Evolutionary conservation across 2,113 vertebrate species (phyloP), one percentile per base, ranked within the genome.

Genomic region (Lepisosteus osseus): DNA sequence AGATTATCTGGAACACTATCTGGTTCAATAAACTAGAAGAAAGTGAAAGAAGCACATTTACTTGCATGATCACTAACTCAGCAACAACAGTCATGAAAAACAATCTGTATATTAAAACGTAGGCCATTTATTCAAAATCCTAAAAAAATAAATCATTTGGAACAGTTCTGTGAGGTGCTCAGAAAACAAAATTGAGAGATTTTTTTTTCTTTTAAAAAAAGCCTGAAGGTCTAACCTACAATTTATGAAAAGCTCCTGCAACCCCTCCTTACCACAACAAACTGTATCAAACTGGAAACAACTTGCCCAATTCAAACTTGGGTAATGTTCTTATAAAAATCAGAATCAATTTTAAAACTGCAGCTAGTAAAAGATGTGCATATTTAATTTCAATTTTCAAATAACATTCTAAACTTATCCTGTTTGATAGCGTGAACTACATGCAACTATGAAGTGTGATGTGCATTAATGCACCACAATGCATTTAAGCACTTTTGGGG

Each of bases 341-440:
- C 47, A 51, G 54, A 8, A 45, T 17, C 45, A 15, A 11, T 54
- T 54, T 68, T 29, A 68, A 68, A 54, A 68, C n/a, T n/a, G 14
- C 47, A 68, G 14, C 43, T 17, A 44, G 14, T 40, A 68, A 68
- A 68, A 54, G 17, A 40, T n/a, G n/a, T 68, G 12, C 66, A 29
- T 40, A 55, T 12, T 4, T 54, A 51, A 55, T n/a, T 54, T 2
- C 11, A 54, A 67, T 2, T 8, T 7, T 8, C 3, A 29, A 29
- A 29, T 29, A 29, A 29, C 29, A 29, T 29, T 29, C 29, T 29
- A 29, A 29, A 29, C 1, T 29, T 29, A 29, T 29, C 29, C 29
- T 29, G 29, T 29, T 29, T 29, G 29, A 29, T 29, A 29, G 29
- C 29, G 29, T 29, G 29, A 29, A 29, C 2, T 29, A 29, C 29